Evolutionary conservation across 30 jellyfish, hydroid and myxozoan genomes (phyloP).

Genomic region (Phacellophora camtschatica): DNA sequence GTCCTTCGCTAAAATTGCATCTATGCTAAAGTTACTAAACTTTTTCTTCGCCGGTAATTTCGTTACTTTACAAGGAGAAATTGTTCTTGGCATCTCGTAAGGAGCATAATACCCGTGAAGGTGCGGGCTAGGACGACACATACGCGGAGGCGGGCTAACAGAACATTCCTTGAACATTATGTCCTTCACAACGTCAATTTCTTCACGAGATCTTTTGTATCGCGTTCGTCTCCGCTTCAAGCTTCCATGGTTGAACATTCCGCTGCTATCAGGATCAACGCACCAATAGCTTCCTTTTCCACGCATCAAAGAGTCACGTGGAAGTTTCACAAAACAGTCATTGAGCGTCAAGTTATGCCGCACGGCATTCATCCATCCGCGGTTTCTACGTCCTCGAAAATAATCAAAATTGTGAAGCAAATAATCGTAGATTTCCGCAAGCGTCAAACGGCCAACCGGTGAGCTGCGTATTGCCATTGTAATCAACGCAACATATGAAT

Average conservation of each 20-base stretch:
- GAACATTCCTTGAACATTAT: neutral
- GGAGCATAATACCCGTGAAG: neutral
- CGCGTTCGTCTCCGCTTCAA: constrained; percentile 56
- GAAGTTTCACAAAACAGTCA: constrained; percentile 67
- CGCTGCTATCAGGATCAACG: constrained; percentile 57
- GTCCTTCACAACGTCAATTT: constrained; percentile 18
- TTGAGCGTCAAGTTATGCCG: constrained; percentile 69
- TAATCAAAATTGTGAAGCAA: constrained; percentile 36
- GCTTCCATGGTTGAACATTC: constrained; percentile 74
- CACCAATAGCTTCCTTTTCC: constrained; percentile 73
- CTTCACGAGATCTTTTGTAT: constrained; percentile 40
- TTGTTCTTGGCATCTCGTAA: neutral
- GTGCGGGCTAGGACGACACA: neutral
- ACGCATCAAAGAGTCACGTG: constrained; percentile 62
- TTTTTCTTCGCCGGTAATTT: constrained; percentile 9
- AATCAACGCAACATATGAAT: constrained; percentile 61
- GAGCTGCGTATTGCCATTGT: constrained; percentile 59
- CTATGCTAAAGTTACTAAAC: constrained; percentile 49
- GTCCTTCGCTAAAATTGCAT: constrained; percentile 40
- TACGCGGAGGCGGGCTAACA: neutral
- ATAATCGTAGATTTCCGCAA: constrained; percentile 45
- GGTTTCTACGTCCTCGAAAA: constrained; percentile 25
- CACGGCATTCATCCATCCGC: constrained; percentile 73
- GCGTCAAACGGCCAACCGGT: constrained; percentile 26
- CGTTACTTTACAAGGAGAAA: neutral